Evolutionary conservation across 2,113 vertebrate species (phyloP).

Genomic region (Indri indri): DNA sequence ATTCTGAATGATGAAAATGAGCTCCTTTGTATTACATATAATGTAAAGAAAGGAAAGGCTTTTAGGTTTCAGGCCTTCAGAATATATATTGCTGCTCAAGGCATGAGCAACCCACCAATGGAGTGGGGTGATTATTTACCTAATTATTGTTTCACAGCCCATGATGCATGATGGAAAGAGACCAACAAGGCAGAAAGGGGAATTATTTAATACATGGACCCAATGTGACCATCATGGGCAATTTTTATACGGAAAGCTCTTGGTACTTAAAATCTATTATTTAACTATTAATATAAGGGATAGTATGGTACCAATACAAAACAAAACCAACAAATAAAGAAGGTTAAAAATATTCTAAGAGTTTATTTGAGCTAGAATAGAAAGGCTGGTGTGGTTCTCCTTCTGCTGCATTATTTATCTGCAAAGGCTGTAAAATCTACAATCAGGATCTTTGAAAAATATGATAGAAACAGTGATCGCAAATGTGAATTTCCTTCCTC

Average conservation of each 20-base stretch:
- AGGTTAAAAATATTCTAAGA: background rate
- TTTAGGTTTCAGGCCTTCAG: background rate
- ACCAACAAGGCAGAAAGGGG: background rate
- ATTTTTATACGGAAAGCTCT: background rate
- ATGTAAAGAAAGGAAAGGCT: background rate
- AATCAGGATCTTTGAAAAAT: background rate
- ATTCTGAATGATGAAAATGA: conserved; percentile 49
- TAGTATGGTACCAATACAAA: background rate
- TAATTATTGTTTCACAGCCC: background rate
- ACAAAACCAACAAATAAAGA: background rate
- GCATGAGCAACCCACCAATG: background rate
- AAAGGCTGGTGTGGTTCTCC: background rate
- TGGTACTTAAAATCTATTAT: background rate
- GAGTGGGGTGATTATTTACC: background rate
- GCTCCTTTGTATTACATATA: background rate
- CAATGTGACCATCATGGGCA: background rate
- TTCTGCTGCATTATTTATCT: background rate
- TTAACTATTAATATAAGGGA: background rate
- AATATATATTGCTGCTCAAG: conserved; percentile 40
- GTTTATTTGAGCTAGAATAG: background rate
- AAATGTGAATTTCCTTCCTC: background rate
- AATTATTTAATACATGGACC: background rate
- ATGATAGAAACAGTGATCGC: background rate
- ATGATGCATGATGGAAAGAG: background rate
- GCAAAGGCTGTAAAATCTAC: background rate